A percentile compares a stretch with the other conserved stretches of the same genome.
These are phyloP conservation scores for Microtus oregoni DNA, from an alignment of 2,113 vertebrate genomes.

Conservation along the genomic window DNA sequence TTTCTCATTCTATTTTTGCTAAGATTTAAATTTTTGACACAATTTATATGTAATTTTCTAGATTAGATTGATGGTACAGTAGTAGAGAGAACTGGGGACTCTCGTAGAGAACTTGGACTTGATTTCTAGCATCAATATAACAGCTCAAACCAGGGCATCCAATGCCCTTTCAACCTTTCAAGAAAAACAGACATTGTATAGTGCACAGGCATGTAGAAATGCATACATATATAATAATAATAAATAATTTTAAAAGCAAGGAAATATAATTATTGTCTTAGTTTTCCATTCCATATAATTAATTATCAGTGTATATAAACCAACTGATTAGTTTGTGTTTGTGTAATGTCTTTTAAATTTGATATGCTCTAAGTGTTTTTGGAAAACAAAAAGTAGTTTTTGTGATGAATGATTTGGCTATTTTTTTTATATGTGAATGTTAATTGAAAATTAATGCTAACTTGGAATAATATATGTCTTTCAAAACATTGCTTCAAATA, in stretches of 20 bases:
- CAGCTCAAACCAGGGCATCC: not conserved
- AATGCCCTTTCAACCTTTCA: not conserved
- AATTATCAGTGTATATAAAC: not conserved
- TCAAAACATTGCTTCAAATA: not conserved
- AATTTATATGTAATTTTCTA: not conserved
- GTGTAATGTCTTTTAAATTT: not conserved
- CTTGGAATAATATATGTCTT: not conserved
- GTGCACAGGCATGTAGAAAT: not conserved
- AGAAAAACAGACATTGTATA: not conserved
- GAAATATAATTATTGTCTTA: not conserved
- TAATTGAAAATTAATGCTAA: not conserved
- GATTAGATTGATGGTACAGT: not conserved
- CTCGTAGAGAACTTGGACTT: not conserved
- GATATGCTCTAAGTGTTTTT: not conserved
- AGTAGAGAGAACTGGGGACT: not conserved
- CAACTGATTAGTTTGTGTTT: not conserved
- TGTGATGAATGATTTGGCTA: not conserved
- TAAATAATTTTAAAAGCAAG: not conserved
- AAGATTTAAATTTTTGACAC: not conserved
- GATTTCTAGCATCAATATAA: not conserved
- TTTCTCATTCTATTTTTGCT: not conserved
- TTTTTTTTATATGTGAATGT: not conserved
- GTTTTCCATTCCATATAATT: not conserved
- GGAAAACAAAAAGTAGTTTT: not conserved
- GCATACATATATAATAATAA: not conserved